Evolutionary conservation across 2,113 vertebrate genomes (phyloP), one percentile per base, ranked within the genome.

Genomic region (Lagopus muta): DNA sequence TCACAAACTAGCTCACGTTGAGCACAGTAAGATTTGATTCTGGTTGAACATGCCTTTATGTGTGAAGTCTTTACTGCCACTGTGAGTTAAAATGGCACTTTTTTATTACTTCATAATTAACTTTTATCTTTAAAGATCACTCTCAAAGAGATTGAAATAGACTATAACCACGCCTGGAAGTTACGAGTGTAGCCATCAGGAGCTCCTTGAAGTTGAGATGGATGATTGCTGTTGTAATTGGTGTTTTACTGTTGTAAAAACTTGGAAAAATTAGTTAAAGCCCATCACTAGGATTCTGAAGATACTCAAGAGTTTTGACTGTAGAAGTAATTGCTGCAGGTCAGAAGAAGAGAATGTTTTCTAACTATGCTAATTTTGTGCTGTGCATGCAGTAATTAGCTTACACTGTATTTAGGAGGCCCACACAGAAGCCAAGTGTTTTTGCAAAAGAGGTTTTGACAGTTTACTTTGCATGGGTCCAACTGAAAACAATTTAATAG

Each of bases 101-200:
- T 13, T 88, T 90, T 91, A 88, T 94, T 90, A 54, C 60, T 93
- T 93, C 73, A 6, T 87, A 89, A 13, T 87, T 87, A 79, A 89
- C 34, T 82, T 94, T 93, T 96, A 78, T 95, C 90, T 95, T 92
- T 58, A 55, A 89, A 82, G 89, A 89, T 89, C 42, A 3, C 89
- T 96, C 90, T 95, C 75, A 73, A 30, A 60, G 89, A 82, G 52
- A 64, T 78, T 57, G 72, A 77, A 66, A 58, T 0, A 7, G 11
- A 28, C 75, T 82, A 50, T 92, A 92, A 67, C 78, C 82, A 88
- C 78, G 80, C 58, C 74, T 36, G 21, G 52, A 48, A 94, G 67
- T 92, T 94, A 85, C 30, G 83, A 84, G 5, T 27, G 25, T 48
- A 82, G 71, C 66, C 66, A 55, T 89, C 1, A 9, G 69, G 75